These are phyloP conservation scores for Cinara cedri DNA, from an alignment of 2,888 invertebrate genomes.

Conservation along the genomic window DNA sequence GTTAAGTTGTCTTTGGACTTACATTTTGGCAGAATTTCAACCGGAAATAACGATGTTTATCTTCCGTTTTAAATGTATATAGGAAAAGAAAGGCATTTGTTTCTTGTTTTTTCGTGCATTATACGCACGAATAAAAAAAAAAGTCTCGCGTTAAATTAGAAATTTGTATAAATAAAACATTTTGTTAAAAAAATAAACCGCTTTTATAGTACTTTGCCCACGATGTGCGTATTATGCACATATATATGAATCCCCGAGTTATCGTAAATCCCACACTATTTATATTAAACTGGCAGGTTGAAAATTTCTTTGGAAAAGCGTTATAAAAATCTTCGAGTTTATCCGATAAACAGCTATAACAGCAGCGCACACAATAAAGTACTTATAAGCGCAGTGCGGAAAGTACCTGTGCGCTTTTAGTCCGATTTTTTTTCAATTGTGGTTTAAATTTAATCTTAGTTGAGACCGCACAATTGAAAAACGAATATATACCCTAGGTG, in stretches of 20 bases:
- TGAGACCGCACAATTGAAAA: conserved; percentile 28
- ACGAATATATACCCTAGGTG: neutral
- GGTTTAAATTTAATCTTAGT: conserved; percentile 4
- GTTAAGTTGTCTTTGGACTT: neutral
- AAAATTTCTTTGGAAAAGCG: neutral
- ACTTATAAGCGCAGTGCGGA: neutral
- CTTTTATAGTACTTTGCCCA: too few relatives aligned
- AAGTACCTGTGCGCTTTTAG: neutral
- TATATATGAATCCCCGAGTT: neutral
- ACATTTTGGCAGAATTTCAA: neutral
- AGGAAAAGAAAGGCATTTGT: neutral
- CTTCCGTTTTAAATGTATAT: neutral
- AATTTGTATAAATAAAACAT: neutral
- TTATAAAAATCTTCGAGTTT: conserved; percentile 18
- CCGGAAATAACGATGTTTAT: conserved; percentile 1
- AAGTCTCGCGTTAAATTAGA: neutral
- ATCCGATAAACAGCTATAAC: conserved; percentile 8
- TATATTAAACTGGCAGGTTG: neutral
- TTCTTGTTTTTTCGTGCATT: neutral
- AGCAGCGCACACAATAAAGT: neutral
- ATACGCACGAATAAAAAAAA: neutral
- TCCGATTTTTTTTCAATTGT: conserved; percentile 9
- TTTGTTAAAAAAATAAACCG: too few relatives aligned
- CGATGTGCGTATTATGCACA: too few relatives aligned
- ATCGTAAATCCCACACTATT: neutral